Conservation (phyloP, 1,140 invertebrate genomes). For the Drosophila melanogaster region Release_6_plus_ISO1_MT NT_033779.5:3246501-3247000, state of each 20-base stretch:
- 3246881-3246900: slow-evolving; percentile 14
- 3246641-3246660: slow-evolving; percentile 32
- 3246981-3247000: not conserved
- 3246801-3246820: slow-evolving; percentile 16
- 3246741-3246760: slow-evolving; percentile 42
- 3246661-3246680: slow-evolving; percentile 62
- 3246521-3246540: not conserved
- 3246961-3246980: slow-evolving; percentile 21
- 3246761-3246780: slow-evolving; percentile 28
- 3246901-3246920: slow-evolving; percentile 52
- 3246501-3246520: slow-evolving; percentile 1
- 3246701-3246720: not conserved
- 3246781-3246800: slow-evolving; percentile 32
- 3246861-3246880: slow-evolving; percentile 22
- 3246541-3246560: slow-evolving; percentile 38
- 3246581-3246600: slow-evolving; percentile 53
- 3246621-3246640: not conserved
- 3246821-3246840: slow-evolving; percentile 1
- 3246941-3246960: slow-evolving; percentile 19
- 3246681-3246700: slow-evolving; percentile 31
- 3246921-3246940: slow-evolving; percentile 9
- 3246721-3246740: not conserved
- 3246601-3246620: slow-evolving; percentile 2
- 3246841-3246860: slow-evolving; percentile 39
- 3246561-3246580: slow-evolving; percentile 64